Conservation (phyloP, 1,140 invertebrate species). For the Cotesia chilonis region DNA sequence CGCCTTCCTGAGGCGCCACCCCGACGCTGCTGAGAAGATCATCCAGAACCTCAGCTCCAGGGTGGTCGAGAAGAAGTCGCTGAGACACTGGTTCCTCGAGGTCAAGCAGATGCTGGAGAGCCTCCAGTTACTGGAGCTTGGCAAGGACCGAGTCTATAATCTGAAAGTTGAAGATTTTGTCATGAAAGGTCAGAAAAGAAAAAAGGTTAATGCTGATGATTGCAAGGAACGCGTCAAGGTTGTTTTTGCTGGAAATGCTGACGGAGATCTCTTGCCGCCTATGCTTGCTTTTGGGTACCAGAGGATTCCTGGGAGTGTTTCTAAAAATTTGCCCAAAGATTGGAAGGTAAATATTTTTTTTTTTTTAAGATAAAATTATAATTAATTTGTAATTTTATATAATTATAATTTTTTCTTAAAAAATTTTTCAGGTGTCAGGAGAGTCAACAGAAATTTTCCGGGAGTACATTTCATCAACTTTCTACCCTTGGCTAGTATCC, state of each 20-base stretch:
- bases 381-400: no score
- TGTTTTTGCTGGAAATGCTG: constrained; percentile 43
- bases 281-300: constrained; percentile 46
- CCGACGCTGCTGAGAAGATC: constrained; percentile 40
- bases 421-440: no score
- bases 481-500: constrained; percentile 47
- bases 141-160: no score
- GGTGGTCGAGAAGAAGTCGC: constrained; percentile 22
- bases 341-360: constrained; percentile 43
- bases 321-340: constrained; percentile 32
- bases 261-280: constrained; percentile 40
- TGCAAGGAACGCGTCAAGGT: constrained; percentile 46
- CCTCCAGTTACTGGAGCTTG: no score
- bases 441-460: constrained; percentile 36
- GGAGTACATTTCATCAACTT: constrained; percentile 47
- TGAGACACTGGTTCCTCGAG: constrained; percentile 42
- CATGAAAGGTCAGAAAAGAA: no score
- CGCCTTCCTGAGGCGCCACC: constrained; percentile 43
- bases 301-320: constrained; percentile 39
- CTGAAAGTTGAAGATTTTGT: no score
- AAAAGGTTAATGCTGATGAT: constrained; percentile 26
- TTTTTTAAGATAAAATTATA: constrained; percentile 26
- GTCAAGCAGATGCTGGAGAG: constrained; percentile 13
- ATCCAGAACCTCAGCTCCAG: constrained; percentile 39
- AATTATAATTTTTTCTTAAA: no score